A percentile compares a stretch with the other conserved stretches of the same genome.
phyloP scores from a whole-genome alignment of 2,797 vertebrate genomes.

The Coracias cyanogaster region DNA sequence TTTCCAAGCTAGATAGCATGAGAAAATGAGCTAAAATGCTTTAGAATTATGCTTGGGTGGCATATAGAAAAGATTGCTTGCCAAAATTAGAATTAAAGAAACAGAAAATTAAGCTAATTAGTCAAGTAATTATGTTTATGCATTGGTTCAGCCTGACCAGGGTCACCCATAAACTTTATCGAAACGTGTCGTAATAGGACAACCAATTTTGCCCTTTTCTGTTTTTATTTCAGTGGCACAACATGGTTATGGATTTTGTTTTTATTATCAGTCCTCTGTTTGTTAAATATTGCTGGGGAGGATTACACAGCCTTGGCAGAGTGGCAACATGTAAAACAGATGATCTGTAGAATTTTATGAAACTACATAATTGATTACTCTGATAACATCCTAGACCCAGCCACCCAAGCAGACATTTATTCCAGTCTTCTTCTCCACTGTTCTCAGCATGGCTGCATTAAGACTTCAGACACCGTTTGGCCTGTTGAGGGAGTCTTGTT shows the following conservation, averaged over 20 bases:
- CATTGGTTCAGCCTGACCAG: background rate
- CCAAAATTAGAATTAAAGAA: slow-evolving; percentile 10
- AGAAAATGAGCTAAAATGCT: background rate
- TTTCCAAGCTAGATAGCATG: background rate
- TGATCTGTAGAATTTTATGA: background rate
- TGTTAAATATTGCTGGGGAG: background rate
- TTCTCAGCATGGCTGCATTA: background rate
- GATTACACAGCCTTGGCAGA: background rate
- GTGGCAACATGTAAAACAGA: background rate
- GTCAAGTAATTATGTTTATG: slow-evolving; percentile 1
- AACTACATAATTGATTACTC: background rate
- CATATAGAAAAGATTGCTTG: background rate
- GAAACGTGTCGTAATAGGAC: background rate
- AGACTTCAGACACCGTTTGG: background rate
- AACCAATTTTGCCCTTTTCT: background rate
- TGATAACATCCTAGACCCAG: background rate
- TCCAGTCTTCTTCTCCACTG: background rate
- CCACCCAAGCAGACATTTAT: background rate
- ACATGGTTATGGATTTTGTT: background rate
- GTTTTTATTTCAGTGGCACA: background rate
- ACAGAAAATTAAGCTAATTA: background rate
- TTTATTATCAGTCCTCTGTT: background rate
- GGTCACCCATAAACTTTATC: background rate
- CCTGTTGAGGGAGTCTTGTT: background rate
- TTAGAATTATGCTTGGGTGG: background rate